Evolutionary conservation across 2,113 vertebrate species (phyloP).

Genomic region (Chloropsis hardwickii): DNA sequence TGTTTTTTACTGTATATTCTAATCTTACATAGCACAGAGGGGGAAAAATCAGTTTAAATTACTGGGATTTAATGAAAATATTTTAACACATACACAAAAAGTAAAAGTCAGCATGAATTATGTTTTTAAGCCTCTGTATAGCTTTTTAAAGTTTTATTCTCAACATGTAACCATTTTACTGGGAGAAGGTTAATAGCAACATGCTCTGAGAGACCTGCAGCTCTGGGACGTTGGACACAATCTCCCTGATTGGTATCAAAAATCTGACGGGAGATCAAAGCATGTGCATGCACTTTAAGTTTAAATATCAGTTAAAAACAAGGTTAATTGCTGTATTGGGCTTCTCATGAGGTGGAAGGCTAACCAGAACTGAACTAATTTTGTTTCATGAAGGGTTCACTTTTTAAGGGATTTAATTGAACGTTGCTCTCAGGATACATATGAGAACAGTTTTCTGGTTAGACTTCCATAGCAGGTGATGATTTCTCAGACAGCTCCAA

Average conservation of each 20-base stretch:
- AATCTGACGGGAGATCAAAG: neutral
- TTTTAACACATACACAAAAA: neutral
- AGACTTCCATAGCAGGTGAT: neutral
- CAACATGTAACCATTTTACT: neutral
- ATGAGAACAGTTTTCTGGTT: neutral
- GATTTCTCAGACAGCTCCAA: neutral
- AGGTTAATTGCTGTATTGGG: neutral
- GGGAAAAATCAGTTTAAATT: neutral
- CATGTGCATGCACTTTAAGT: neutral
- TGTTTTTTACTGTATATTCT: neutral
- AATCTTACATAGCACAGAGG: neutral
- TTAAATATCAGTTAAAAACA: neutral
- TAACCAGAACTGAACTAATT: neutral
- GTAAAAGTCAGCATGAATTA: neutral
- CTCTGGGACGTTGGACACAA: neutral
- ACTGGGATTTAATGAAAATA: neutral
- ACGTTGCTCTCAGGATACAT: neutral
- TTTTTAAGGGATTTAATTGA: neutral
- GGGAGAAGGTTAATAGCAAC: neutral
- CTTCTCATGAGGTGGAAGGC: neutral
- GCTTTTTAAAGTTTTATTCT: slow-evolving; percentile 1
- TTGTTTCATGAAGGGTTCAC: neutral
- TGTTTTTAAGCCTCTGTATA: neutral
- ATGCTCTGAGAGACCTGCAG: neutral
- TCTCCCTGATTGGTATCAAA: neutral